Evolutionary conservation across 1,140 invertebrate genomes (phyloP), one percentile per base, ranked within the genome.

Genomic region (Platyscapa corneri): DNA sequence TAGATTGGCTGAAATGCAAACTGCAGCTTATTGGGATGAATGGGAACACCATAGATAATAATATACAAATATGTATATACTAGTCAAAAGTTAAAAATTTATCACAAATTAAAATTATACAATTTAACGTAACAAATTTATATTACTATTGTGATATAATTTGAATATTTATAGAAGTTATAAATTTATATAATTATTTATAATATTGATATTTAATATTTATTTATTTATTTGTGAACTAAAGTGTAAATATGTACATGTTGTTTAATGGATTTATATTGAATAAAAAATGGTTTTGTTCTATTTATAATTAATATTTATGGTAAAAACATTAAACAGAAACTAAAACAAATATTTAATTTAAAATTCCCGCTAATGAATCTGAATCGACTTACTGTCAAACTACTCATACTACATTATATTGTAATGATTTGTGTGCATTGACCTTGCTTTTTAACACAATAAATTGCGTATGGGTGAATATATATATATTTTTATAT

Each of bases 1-100:
- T 0, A 93, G 99, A 78, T 94, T 99, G 37, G 95, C 96, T 77
- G 98, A 99, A 94, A 99, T 99, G 98, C 98, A 99, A 93, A 98
- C 97, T 5, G 94, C 95, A 83, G 96, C 97, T 85, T 99, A 99
- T 93, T 99, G 98, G 98, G 95, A 96, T 75, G 95, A 95, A 88
- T 97, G 96, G 96, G 95, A 96, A 74, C 95, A 95, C 70, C 93
- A 95, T 86, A 94, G 93, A 89, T 90, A 89, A 88, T 76, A 83
- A 46, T 72, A 78, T 23, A 32, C 37, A 32, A n/a, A 32, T 72
- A 8, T 72, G n/a, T 86, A 88, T 64, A 77, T 49, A 20, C 74
- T 86, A 87, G 82, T 84, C 32, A 67, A 75, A 65, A 64, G 23
- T 74, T 39, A 32, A 53, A 53, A 79, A 56, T 74, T 60, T 76